Conservation (phyloP, 2,888 invertebrate genomes). For the Plagodis pulveraria region DNA sequence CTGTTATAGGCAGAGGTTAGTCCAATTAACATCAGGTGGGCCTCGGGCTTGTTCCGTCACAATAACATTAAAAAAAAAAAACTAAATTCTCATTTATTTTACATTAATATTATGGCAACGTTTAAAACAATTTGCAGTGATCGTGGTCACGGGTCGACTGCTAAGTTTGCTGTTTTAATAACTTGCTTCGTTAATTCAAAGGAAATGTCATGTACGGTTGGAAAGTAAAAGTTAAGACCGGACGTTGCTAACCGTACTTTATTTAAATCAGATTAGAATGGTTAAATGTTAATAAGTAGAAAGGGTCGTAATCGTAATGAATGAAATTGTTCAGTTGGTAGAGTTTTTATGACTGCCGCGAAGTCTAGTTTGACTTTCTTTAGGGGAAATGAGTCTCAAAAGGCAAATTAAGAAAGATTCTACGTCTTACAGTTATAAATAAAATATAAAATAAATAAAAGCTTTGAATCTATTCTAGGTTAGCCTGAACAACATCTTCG, state of each 20-base stretch:
- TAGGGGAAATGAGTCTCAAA: background rate
- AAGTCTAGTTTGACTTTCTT: conserved; percentile 20
- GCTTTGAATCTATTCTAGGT: no score
- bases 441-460: no score
- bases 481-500: no score
- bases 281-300: conserved; percentile 38
- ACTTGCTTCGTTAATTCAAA: conserved; percentile 9
- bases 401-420: no score
- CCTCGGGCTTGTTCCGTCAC: no score
- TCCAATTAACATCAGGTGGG: no score
- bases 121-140: conserved; percentile 6
- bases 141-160: background rate
- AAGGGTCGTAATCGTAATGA: conserved; percentile 28
- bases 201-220: conserved; percentile 32
- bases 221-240: conserved; percentile 35
- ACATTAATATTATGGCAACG: background rate
- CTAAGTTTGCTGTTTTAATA: background rate
- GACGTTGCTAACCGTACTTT: conserved; percentile 31
- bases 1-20: no score
- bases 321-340: conserved; percentile 15
- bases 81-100: no score
- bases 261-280: conserved; percentile 30
- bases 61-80: no score
- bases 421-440: no score
- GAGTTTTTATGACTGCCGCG: conserved; percentile 16